Percentiles rank a stretch among this genome's conserved stretches.
Evolutionary conservation across 2,797 vertebrate genomes (phyloP).

Genomic region (Spinus olivaceus): DNA sequence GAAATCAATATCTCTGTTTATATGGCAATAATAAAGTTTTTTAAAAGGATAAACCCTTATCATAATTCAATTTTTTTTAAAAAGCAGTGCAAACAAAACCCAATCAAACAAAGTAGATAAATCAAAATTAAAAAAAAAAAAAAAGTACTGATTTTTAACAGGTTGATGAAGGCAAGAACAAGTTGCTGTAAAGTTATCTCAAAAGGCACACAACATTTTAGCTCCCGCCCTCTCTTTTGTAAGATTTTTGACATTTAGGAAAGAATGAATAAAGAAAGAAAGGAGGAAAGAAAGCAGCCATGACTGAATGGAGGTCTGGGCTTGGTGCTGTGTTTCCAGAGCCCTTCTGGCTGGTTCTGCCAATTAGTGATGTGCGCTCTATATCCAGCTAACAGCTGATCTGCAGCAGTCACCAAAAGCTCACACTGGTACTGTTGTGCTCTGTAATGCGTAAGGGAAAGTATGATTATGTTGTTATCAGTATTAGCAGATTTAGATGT

Average conservation of each 20-base stretch:
- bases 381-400: background rate
- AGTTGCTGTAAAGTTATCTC: background rate
- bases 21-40: background rate
- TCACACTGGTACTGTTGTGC: background rate
- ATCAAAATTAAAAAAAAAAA: background rate
- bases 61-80: background rate
- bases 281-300: background rate
- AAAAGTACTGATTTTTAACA: background rate
- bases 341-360: background rate
- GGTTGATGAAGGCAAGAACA: background rate
- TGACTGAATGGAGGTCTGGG: background rate
- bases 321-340: background rate
- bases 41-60: background rate
- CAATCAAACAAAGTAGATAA: background rate
- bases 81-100: background rate
- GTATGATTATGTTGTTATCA: background rate
- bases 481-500: background rate
- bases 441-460: background rate
- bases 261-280: background rate
- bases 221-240: background rate
- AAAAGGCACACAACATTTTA: background rate
- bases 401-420: background rate
- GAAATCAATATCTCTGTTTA: background rate
- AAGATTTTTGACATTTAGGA: background rate
- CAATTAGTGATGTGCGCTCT: background rate